Evolutionary conservation across 2,888 invertebrate species (phyloP).

Genomic region (Agrotis clavis): DNA sequence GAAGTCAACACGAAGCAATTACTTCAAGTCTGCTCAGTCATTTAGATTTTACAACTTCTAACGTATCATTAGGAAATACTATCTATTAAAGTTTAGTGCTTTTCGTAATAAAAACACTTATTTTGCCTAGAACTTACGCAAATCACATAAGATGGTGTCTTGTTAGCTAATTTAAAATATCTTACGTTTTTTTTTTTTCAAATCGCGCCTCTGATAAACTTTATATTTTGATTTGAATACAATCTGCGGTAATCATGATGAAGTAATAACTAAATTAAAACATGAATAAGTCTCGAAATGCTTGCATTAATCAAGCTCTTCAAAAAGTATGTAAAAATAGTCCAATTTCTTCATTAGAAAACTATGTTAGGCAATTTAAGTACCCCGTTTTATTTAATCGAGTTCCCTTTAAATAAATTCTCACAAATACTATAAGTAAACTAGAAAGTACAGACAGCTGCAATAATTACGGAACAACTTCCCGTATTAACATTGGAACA

Average conservation of each 20-base stretch:
- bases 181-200: neutral
- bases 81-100: conserved; percentile 38
- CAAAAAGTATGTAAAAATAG: no score
- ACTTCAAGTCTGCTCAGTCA: conserved; percentile 31
- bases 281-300: neutral
- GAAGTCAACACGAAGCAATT: conserved; percentile 35
- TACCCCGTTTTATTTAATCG: neutral
- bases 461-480: conserved; percentile 14
- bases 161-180: neutral
- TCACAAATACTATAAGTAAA: conserved; percentile 8
- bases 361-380: no score
- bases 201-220: neutral
- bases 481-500: conserved; percentile 18
- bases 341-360: no score
- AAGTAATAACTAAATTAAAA: neutral
- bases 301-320: no score
- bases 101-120: conserved; percentile 37
- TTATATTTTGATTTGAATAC: neutral
- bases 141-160: neutral
- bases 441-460: conserved; percentile 6
- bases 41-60: conserved; percentile 45
- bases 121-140: conserved; percentile 20
- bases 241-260: neutral
- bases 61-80: conserved; percentile 19
- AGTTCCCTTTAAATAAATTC: neutral